Conservation (phyloP, 2,113 vertebrate species). For the Martes martes region DNA sequence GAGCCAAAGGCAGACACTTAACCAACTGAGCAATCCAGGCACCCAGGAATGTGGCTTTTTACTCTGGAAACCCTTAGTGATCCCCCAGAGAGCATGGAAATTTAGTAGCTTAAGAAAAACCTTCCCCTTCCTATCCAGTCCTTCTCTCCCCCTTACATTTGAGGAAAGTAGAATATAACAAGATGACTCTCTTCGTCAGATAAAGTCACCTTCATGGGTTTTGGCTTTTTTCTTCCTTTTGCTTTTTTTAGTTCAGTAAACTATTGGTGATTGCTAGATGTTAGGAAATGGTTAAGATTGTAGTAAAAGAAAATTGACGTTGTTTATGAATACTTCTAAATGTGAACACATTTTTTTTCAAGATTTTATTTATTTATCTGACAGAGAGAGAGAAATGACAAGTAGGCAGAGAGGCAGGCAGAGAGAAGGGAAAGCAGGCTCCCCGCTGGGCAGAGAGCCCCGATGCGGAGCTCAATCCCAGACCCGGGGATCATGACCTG, state of each 20-base stretch:
- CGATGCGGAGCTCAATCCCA: too few species aligned
- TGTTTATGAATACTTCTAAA: conserved; percentile 13
- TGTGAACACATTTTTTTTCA: not conserved
- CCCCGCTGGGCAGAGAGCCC: too few species aligned
- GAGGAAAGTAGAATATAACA: conserved; percentile 14
- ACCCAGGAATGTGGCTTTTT: not conserved
- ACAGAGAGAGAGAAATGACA: too few species aligned
- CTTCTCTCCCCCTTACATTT: not conserved
- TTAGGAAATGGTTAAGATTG: not conserved
- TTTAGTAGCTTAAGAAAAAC: not conserved
- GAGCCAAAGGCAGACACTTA: too few species aligned
- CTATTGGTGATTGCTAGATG: not conserved
- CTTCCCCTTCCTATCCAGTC: not conserved
- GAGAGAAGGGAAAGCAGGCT: too few species aligned
- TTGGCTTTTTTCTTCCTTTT: not conserved
- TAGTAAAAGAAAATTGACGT: not conserved
- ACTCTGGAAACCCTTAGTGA: not conserved
- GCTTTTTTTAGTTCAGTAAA: not conserved
- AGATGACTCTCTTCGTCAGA: not conserved
- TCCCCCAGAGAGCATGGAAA: not conserved
- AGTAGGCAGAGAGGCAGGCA: too few species aligned
- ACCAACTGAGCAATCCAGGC: too few species aligned
- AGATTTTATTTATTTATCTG: too few species aligned
- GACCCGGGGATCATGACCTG: too few species aligned
- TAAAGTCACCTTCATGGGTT: not conserved